These are phyloP conservation scores for Dipodomys spectabilis DNA, from an alignment of 2,113 vertebrate genomes.

Conservation along the genomic window DNA sequence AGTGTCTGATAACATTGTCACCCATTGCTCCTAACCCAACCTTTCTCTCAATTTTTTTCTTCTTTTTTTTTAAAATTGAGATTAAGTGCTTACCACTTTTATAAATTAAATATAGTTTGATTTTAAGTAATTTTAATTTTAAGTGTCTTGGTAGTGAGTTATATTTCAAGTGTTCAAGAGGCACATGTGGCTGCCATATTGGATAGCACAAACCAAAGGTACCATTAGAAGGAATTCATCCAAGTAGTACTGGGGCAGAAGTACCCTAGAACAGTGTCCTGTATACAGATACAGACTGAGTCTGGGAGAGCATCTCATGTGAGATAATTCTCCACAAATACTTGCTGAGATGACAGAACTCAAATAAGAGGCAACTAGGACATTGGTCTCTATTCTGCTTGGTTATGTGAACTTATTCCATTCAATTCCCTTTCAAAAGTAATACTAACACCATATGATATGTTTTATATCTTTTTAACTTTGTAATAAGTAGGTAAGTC, in stretches of 20 bases:
- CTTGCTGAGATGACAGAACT: too few species aligned
- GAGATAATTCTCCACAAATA: not conserved
- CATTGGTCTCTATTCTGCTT: not conserved
- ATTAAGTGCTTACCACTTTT: too few species aligned
- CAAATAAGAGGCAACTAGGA: too few species aligned
- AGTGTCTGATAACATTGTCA: too few species aligned
- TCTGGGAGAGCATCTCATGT: not conserved
- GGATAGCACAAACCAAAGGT: not conserved
- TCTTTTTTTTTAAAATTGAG: too few species aligned
- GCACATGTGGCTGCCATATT: not conserved
- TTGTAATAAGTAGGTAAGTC: constrained; percentile 11
- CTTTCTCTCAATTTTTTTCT: too few species aligned
- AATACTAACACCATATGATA: not conserved
- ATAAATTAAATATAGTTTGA: not conserved
- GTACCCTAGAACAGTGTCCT: not conserved
- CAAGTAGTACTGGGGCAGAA: not conserved
- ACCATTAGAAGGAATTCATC: not conserved
- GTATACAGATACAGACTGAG: not conserved
- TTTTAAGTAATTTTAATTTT: not conserved
- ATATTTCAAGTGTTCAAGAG: not conserved
- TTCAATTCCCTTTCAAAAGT: not conserved
- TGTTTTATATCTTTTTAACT: not conserved
- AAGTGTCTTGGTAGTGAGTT: not conserved
- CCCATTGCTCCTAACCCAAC: too few species aligned
- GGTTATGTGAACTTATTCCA: not conserved